Conservation (phyloP, 2,113 vertebrate genomes). For the Petrocephalus zakoni region DNA sequence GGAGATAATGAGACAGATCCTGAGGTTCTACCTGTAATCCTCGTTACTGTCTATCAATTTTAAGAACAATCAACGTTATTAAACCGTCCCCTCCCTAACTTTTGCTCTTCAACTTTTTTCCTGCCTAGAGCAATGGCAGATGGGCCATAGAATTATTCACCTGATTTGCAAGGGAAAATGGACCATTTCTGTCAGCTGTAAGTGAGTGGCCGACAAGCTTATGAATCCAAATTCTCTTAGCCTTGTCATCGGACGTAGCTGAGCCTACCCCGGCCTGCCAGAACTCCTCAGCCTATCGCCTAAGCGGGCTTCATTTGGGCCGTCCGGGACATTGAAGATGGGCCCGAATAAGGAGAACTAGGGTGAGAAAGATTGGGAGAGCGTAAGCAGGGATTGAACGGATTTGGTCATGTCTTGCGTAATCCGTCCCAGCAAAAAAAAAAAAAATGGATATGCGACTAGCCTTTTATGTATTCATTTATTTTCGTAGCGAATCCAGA, state of each 20-base stretch:
- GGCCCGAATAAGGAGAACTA: slow-evolving; percentile 28
- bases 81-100: background rate
- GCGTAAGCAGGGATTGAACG: slow-evolving; percentile 44
- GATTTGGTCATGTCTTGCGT: slow-evolving; percentile 47
- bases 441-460: slow-evolving; percentile 27
- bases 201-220: background rate
- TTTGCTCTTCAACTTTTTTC: background rate
- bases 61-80: background rate
- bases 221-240: background rate
- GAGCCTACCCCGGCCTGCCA: slow-evolving; percentile 41
- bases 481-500: slow-evolving; percentile 16
- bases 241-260: slow-evolving; percentile 34
- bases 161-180: slow-evolving; percentile 1
- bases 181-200: background rate
- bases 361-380: slow-evolving; percentile 10
- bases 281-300: slow-evolving; percentile 33
- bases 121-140: background rate
- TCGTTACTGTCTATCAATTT: background rate
- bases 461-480: slow-evolving; percentile 33
- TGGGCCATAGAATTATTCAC: background rate
- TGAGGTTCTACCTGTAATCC: background rate
- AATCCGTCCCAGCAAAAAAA: slow-evolving; percentile 34
- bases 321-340: slow-evolving; percentile 43
- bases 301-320: slow-evolving; percentile 56
- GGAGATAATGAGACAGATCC: background rate